These are phyloP conservation scores for Diachasma alloeum DNA, from an alignment of 1,140 invertebrate species.

Conservation along the genomic window DNA sequence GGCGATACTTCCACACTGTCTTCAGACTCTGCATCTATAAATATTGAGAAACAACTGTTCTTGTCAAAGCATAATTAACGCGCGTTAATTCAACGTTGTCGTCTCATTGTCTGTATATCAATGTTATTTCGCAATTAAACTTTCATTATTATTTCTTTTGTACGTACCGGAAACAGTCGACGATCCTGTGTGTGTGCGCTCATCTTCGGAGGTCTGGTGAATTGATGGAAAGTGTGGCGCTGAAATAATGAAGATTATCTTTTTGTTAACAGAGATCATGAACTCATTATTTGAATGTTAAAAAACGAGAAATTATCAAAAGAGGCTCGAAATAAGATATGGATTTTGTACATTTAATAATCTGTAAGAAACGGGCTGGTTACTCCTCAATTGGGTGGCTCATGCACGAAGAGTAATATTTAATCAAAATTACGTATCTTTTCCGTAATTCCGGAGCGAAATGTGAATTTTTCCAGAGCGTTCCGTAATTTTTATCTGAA, in stretches of 20 bases:
- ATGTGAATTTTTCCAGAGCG: too few species aligned
- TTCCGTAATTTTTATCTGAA: too few species aligned
- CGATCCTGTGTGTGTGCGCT: conserved; percentile 58
- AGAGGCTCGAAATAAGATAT: too few species aligned
- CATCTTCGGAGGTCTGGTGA: conserved; percentile 56
- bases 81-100: neutral
- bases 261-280: too few species aligned
- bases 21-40: conserved; percentile 60
- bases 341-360: too few species aligned
- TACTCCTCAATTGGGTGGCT: too few species aligned
- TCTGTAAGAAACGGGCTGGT: too few species aligned
- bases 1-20: conserved; percentile 55
- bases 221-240: conserved; percentile 48
- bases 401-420: too few species aligned
- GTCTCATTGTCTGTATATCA: neutral
- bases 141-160: neutral
- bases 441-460: too few species aligned
- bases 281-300: too few species aligned
- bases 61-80: neutral
- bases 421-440: too few species aligned
- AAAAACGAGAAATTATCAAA: too few species aligned
- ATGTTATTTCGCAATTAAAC: neutral
- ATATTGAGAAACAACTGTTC: conserved; percentile 12
- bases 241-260: conserved; percentile 11
- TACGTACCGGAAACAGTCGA: conserved; percentile 48